phyloP scores from a whole-genome alignment of 2,888 invertebrate species.

The Branchellion lobata region DNA sequence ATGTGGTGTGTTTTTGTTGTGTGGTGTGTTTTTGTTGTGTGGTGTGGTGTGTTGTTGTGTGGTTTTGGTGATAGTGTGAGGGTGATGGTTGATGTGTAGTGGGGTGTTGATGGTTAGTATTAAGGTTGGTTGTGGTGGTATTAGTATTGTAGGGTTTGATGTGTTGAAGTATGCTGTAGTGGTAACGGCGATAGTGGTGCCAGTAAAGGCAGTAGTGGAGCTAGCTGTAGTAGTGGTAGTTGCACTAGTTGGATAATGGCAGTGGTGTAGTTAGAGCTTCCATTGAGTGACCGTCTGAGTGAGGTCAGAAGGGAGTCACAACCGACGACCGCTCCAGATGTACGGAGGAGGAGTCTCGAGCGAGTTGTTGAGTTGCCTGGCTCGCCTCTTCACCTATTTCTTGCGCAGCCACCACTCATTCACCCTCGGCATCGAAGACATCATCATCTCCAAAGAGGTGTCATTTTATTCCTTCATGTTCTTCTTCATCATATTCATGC shows the following conservation, averaged over 20 bases:
- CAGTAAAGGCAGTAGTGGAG: too few species aligned
- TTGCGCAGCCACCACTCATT: slow-evolving; percentile 84
- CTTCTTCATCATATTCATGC: too few species aligned
- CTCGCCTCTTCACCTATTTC: slow-evolving; percentile 85
- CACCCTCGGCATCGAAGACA: slow-evolving; percentile 90
- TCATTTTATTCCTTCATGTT: not conserved
- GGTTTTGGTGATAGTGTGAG: too few species aligned
- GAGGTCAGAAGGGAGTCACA: too few species aligned
- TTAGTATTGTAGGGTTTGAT: too few species aligned
- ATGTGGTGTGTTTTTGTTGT: too few species aligned
- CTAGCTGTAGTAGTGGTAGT: not conserved
- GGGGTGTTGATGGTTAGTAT: too few species aligned
- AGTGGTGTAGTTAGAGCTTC: too few species aligned
- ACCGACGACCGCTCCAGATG: slow-evolving; percentile 65
- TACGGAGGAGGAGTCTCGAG: slow-evolving; percentile 86
- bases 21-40: too few species aligned
- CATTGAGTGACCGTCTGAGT: too few species aligned
- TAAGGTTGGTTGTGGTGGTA: not conserved
- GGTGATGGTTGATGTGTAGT: too few species aligned
- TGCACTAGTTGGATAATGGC: not conserved
- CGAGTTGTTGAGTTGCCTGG: slow-evolving; percentile 80
- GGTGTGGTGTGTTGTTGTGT: too few species aligned
- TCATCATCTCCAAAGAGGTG: slow-evolving; percentile 70
- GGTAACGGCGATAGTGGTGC: not conserved
- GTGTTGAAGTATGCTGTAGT: not conserved